phyloP scores from a whole-genome alignment of 1,140 invertebrate genomes.

The Amphibalanus amphitrite region DNA sequence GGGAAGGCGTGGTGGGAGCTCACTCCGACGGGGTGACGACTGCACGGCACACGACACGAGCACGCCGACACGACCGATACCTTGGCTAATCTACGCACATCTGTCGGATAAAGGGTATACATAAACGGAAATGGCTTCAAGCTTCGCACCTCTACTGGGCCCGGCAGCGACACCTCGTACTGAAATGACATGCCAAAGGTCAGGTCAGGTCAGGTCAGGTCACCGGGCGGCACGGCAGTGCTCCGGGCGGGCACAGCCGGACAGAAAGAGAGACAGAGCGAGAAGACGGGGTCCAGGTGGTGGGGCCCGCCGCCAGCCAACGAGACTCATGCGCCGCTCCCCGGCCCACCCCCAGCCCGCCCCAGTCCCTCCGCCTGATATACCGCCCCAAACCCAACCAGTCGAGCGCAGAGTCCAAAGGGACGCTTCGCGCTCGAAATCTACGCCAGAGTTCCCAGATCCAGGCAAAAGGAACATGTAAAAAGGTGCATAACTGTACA shows the following conservation, averaged over 20 bases:
- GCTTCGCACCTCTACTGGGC: not conserved
- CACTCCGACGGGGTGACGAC: not conserved
- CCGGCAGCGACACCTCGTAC: not conserved
- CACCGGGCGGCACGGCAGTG: slow-evolving; percentile 5
- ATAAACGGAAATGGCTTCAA: slow-evolving; percentile 1
- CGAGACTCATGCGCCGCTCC: not conserved
- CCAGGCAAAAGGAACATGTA: too few relatives aligned
- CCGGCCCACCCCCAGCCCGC: too few relatives aligned
- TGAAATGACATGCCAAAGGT: not conserved
- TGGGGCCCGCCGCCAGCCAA: not conserved
- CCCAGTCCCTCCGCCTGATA: too few relatives aligned
- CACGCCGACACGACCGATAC: not conserved
- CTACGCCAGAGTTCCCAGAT: too few relatives aligned
- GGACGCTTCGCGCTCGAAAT: too few relatives aligned
- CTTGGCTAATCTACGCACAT: slow-evolving; percentile 1
- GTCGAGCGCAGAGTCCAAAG: too few relatives aligned
- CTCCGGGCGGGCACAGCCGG: not conserved
- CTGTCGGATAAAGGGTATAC: slow-evolving; percentile 1
- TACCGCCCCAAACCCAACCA: too few relatives aligned
- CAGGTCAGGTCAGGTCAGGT: too few relatives aligned
- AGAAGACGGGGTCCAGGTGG: not conserved
- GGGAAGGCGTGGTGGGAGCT: not conserved
- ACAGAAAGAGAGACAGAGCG: not conserved
- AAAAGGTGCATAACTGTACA: too few relatives aligned
- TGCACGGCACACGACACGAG: not conserved